Conservation (phyloP, 2,888 invertebrate genomes). For the Nemurella pictetii region DNA sequence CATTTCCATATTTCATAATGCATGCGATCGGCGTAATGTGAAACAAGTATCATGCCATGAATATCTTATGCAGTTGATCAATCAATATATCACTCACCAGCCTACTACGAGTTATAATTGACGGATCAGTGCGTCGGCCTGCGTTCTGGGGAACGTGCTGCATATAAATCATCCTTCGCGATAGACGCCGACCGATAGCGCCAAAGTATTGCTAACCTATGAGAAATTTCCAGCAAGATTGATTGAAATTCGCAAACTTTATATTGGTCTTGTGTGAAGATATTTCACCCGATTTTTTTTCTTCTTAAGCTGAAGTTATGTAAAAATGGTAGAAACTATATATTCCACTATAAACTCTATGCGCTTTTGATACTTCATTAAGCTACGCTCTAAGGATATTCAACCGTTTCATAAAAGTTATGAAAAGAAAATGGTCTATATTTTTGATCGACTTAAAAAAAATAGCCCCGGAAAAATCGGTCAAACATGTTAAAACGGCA, state of each 20-base stretch:
- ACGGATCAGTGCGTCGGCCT: background rate
- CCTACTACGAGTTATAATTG: background rate
- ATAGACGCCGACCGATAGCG: background rate
- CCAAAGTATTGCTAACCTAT: background rate
- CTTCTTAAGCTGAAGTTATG: background rate
- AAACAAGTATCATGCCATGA: background rate
- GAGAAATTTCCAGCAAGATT: background rate
- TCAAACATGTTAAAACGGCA: background rate
- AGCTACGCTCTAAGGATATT: background rate
- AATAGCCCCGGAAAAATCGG: background rate
- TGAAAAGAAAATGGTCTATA: background rate
- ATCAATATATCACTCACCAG: background rate
- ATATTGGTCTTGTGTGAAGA: background rate
- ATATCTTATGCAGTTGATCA: background rate
- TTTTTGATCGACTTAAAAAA: background rate
- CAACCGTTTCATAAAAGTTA: background rate
- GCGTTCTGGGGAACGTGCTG: background rate
- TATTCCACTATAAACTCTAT: background rate
- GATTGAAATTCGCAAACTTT: background rate
- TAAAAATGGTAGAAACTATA: background rate
- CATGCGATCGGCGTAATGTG: background rate
- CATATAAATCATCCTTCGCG: background rate
- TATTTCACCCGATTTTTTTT: background rate
- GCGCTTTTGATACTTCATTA: background rate
- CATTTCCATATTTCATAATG: slow-evolving; percentile 22